Evolutionary conservation across 1,140 invertebrate genomes (phyloP).

Genomic region (Eurosta solidaginis): DNA sequence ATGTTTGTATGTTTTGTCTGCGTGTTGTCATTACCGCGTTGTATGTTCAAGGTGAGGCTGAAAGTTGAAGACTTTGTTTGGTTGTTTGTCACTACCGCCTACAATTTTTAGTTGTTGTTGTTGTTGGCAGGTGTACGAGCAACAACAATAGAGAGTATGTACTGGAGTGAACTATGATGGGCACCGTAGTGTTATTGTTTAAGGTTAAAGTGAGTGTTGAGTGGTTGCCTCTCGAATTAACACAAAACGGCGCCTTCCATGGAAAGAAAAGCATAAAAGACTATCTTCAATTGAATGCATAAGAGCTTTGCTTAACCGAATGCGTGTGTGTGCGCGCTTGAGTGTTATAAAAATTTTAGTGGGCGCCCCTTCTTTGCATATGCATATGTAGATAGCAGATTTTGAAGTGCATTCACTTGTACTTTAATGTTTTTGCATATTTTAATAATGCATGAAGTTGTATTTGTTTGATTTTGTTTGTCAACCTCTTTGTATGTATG

Average conservation of each 20-base stretch:
- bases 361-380: background rate
- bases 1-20: background rate
- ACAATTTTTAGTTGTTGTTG: background rate
- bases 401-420: slow-evolving; percentile 2
- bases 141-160: background rate
- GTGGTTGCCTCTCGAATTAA: slow-evolving; percentile 20
- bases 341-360: background rate
- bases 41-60: background rate
- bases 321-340: background rate
- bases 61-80: background rate
- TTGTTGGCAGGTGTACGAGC: background rate
- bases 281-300: too few species aligned
- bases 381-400: background rate
- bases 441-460: background rate
- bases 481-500: background rate
- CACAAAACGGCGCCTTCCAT: background rate
- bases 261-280: background rate
- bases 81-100: too few species aligned
- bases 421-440: background rate
- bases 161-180: background rate
- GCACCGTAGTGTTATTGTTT: background rate
- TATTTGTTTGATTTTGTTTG: background rate
- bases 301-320: background rate
- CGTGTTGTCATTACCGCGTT: background rate
- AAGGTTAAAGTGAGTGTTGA: slow-evolving; percentile 17